Conservation (phyloP, 2,797 vertebrate species). For the Philypnodon macrostomus region DNA sequence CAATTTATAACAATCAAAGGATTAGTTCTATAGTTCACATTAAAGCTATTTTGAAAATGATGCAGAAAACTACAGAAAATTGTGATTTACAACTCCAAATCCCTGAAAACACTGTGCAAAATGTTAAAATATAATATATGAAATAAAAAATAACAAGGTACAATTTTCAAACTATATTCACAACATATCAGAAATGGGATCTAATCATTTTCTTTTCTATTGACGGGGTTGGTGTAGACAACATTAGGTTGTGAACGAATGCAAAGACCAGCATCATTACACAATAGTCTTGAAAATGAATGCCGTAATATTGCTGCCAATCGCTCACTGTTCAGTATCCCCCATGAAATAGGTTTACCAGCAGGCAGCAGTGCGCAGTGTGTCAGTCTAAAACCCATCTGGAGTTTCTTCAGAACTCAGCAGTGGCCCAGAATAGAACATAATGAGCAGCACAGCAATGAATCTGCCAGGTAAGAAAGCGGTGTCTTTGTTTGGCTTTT, state of each 20-base stretch:
- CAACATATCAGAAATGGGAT: too few relatives aligned
- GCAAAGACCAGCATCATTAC: slow-evolving; percentile 33
- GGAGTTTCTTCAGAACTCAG: slow-evolving; percentile 62
- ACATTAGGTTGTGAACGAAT: slow-evolving; percentile 22
- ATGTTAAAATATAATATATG: too few relatives aligned
- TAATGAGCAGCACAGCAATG: slow-evolving; percentile 54
- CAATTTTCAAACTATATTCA: too few relatives aligned
- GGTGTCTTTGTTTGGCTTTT: slow-evolving; percentile 43
- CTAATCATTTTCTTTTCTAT: background rate
- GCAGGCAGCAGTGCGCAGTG: slow-evolving; percentile 30
- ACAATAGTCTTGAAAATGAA: slow-evolving; percentile 35
- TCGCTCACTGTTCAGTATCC: slow-evolving; percentile 33
- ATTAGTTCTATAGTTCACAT: background rate
- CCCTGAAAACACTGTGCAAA: too few relatives aligned
- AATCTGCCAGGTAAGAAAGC: slow-evolving; percentile 52
- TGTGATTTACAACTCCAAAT: too few relatives aligned
- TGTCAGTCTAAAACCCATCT: slow-evolving; percentile 38
- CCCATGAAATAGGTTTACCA: slow-evolving; percentile 59
- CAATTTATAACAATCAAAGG: background rate
- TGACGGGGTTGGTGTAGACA: background rate
- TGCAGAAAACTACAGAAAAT: background rate
- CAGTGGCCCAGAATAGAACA: slow-evolving; percentile 56
- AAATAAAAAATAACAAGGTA: too few relatives aligned
- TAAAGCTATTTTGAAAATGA: background rate
- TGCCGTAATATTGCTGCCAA: slow-evolving; percentile 34